Conservation (phyloP, 1,140 invertebrate species). For the Oryctes rhinoceros region DNA sequence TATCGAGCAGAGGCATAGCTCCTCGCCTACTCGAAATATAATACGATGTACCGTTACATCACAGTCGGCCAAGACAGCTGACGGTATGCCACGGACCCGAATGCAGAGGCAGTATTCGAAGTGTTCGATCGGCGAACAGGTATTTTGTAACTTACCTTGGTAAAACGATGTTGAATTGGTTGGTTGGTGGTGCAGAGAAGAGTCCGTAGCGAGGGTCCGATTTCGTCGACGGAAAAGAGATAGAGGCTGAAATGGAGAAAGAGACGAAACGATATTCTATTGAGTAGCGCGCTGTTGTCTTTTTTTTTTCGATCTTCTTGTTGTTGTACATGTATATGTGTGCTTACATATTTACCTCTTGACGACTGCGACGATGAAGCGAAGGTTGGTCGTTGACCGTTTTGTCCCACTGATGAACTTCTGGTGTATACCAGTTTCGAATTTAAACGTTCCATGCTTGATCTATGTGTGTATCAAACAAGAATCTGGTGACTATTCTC, state of each 20-base stretch:
- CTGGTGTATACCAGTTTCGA: not conserved
- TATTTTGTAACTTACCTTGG: slow-evolving; percentile 45
- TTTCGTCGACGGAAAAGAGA: not conserved
- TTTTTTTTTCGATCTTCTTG: slow-evolving; percentile 13
- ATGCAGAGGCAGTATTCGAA: not conserved
- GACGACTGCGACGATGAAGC: not conserved
- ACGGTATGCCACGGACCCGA: not conserved
- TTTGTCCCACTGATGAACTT: slow-evolving; percentile 46
- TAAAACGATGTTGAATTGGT: slow-evolving; percentile 38
- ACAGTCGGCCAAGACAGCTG: slow-evolving; percentile 35
- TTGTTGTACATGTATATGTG: not conserved
- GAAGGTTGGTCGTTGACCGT: slow-evolving; percentile 51
- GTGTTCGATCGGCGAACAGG: slow-evolving; percentile 38
- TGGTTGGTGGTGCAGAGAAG: not conserved
- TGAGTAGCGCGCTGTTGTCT: not conserved
- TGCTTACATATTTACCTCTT: slow-evolving; percentile 3
- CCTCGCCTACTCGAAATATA: slow-evolving; percentile 45
- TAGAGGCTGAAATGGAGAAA: not conserved
- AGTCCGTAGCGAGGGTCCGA: not conserved
- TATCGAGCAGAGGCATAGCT: slow-evolving; percentile 14
- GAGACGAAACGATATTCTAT: not conserved
- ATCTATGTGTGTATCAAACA: not conserved
- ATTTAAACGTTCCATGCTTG: slow-evolving; percentile 27
- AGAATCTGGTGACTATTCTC: not conserved
- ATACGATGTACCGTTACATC: slow-evolving; percentile 44